Percentiles rank a stretch among this genome's conserved stretches.
Conservation (phyloP, 2,113 vertebrate genomes). For the Rhinopomastus cyanomelas region DNA sequence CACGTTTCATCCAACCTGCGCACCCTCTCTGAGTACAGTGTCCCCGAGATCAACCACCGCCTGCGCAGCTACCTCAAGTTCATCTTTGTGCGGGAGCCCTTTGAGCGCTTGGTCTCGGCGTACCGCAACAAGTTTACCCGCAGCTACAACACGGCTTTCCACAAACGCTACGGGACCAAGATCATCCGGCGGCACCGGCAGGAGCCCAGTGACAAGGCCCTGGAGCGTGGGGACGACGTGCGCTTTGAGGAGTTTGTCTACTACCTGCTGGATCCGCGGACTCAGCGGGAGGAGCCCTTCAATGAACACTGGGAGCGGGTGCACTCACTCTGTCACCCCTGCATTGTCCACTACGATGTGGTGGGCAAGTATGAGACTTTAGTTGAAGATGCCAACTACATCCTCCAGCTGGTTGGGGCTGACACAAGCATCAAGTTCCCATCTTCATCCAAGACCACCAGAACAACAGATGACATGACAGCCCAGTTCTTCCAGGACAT, state of each 20-base stretch:
- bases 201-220: constrained; percentile 75
- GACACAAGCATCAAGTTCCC: constrained; percentile 82
- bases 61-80: constrained; percentile 93
- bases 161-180: constrained; percentile 89
- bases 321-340: constrained; percentile 92
- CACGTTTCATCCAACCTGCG: constrained; percentile 84
- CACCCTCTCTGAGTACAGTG: constrained; percentile 84
- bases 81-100: constrained; percentile 91
- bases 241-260: constrained; percentile 93
- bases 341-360: constrained; percentile 90
- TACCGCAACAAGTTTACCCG: constrained; percentile 93
- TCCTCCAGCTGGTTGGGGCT: constrained; percentile 84
- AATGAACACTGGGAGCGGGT: constrained; percentile 96
- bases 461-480: constrained; percentile 82
- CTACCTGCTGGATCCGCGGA: constrained; percentile 89
- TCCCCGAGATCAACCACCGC: constrained; percentile 86
- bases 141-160: constrained; percentile 91
- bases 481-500: constrained; percentile 88
- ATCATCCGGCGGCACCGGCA: constrained; percentile 87
- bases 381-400: constrained; percentile 87
- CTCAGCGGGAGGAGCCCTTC: constrained; percentile 88
- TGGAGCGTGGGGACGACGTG: constrained; percentile 85
- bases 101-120: constrained; percentile 91
- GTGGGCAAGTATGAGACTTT: constrained; percentile 97
- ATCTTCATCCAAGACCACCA: constrained; percentile 76